Conservation (phyloP, 2,888 invertebrate genomes). For the Papilio demoleus region DNA sequence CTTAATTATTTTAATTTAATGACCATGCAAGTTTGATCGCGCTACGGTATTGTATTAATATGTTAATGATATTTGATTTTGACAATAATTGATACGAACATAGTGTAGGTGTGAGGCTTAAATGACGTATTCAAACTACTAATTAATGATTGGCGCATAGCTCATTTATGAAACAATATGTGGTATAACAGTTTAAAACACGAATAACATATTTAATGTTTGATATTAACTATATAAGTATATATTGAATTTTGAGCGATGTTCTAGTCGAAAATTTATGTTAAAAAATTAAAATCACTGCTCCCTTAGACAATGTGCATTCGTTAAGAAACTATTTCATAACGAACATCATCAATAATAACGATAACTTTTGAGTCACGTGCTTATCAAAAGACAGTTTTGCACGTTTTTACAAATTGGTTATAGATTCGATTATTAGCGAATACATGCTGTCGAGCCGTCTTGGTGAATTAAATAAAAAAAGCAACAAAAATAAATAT, state of each 20-base stretch:
- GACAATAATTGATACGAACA: slow-evolving; percentile 21
- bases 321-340: no score
- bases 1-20: slow-evolving; percentile 9
- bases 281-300: not conserved
- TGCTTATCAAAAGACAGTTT: no score
- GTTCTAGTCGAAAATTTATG: no score
- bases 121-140: not conserved
- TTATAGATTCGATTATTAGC: no score
- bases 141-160: slow-evolving; percentile 10
- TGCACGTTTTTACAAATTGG: no score
- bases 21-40: not conserved
- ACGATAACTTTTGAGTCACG: no score
- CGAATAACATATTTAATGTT: not conserved
- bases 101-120: not conserved
- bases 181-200: not conserved
- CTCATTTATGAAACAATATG: not conserved
- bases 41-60: slow-evolving; percentile 1
- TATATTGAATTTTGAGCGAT: no score
- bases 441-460: no score
- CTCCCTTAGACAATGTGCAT: no score
- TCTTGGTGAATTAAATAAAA: no score
- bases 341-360: no score
- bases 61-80: slow-evolving; percentile 21
- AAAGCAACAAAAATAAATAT: not conserved
- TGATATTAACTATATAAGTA: no score